phyloP scores from a whole-genome alignment of 1,140 invertebrate genomes.

The Mycetomoellerius zeteki region DNA sequence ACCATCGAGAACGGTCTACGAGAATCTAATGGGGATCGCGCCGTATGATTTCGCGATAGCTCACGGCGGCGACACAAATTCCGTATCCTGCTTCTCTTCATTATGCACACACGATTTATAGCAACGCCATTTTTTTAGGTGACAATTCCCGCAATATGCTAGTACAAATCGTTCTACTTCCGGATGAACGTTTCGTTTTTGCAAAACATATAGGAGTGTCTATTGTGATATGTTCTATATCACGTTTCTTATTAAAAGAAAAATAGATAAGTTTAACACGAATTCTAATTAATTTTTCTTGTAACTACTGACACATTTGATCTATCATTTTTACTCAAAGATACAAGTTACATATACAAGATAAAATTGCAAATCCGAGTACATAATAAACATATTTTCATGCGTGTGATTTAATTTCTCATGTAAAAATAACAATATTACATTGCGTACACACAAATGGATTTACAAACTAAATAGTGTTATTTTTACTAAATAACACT shows the following conservation, averaged over 20 bases:
- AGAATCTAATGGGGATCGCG: conserved; percentile 7
- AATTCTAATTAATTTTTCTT: neutral
- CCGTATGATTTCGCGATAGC: conserved; percentile 5
- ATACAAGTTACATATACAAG: too few species aligned
- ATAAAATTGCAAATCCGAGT: too few species aligned
- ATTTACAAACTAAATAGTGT: too few species aligned
- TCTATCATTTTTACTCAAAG: neutral
- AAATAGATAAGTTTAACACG: neutral
- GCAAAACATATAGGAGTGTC: neutral
- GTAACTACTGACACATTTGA: too few species aligned
- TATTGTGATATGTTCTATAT: neutral
- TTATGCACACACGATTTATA: conserved; percentile 17
- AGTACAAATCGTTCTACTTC: conserved; percentile 3
- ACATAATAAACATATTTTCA: too few species aligned
- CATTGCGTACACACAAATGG: too few species aligned
- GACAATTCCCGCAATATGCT: conserved; percentile 12
- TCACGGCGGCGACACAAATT: conserved; percentile 23
- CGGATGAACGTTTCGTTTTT: neutral
- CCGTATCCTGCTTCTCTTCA: conserved; percentile 2
- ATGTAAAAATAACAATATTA: too few species aligned
- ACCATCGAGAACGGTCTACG: neutral
- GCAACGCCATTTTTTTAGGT: conserved; percentile 31
- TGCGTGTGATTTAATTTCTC: too few species aligned
- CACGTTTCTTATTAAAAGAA: neutral
- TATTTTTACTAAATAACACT: too few species aligned